Conservation (phyloP, 2,113 vertebrate species). For the Sorex araneus region DNA sequence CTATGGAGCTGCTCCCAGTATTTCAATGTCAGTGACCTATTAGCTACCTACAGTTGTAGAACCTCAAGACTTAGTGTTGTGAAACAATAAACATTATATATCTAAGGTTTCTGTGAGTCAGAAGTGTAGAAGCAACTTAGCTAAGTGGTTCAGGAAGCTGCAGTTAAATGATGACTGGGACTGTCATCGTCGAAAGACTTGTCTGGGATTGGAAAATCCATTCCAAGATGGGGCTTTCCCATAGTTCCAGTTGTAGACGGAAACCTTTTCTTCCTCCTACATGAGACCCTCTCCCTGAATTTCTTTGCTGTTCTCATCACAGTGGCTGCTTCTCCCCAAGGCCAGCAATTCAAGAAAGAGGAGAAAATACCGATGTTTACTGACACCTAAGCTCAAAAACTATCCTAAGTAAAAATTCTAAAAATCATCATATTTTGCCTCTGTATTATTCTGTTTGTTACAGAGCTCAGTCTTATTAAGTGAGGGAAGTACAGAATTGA, state of each 20-base stretch:
- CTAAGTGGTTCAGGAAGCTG: neutral
- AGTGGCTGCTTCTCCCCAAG: neutral
- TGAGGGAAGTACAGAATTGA: neutral
- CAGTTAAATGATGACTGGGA: neutral
- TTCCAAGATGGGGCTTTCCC: neutral
- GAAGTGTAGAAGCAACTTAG: slow-evolving; percentile 13
- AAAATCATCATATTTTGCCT: neutral
- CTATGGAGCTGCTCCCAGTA: neutral
- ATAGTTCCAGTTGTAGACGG: neutral
- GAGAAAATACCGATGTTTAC: neutral
- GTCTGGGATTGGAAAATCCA: neutral
- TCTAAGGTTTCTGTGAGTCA: neutral
- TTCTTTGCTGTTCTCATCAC: neutral
- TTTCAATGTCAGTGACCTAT: neutral
- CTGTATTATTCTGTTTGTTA: neutral
- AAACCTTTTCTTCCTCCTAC: neutral
- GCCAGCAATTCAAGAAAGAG: neutral
- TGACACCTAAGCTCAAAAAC: neutral
- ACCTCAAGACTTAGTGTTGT: neutral
- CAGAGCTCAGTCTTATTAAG: neutral
- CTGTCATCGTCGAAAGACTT: neutral
- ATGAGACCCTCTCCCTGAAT: neutral
- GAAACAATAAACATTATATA: neutral
- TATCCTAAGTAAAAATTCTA: neutral
- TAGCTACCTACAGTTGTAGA: neutral